Evolutionary conservation across 2,113 vertebrate genomes (phyloP).

Genomic region (Pangasianodon gigas): DNA sequence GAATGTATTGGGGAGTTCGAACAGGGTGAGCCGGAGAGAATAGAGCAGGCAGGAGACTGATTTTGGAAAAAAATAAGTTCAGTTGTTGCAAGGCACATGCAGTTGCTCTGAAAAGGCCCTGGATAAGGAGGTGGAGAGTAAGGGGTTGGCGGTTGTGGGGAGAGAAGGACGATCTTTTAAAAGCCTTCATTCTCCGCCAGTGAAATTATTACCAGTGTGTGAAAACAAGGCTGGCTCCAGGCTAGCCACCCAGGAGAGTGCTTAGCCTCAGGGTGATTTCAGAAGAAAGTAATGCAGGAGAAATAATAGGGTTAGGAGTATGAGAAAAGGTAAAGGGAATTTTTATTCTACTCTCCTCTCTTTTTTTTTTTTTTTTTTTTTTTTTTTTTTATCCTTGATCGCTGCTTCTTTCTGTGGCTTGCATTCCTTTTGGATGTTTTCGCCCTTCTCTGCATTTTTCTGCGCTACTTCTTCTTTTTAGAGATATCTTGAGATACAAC

Average conservation of each 20-base stretch:
- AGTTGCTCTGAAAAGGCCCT: conserved; percentile 36
- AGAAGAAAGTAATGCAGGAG: conserved; percentile 71
- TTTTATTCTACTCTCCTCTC: conserved; percentile 57
- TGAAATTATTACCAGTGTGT: conserved; percentile 72
- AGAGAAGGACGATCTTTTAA: conserved; percentile 68
- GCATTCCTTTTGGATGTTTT: conserved; percentile 42
- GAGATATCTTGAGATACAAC: conserved; percentile 26
- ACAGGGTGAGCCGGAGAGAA: conserved; percentile 34
- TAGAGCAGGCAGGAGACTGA: neutral
- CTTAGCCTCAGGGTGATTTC: conserved; percentile 73
- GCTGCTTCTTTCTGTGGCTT: conserved; percentile 45
- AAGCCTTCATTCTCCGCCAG: conserved; percentile 68
- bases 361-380: conserved; percentile 7
- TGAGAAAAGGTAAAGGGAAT: conserved; percentile 64
- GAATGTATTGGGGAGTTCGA: conserved; percentile 24
- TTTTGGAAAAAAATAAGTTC: conserved; percentile 22
- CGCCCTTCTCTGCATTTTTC: conserved; percentile 42
- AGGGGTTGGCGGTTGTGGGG: conserved; percentile 31
- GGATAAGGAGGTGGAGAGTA: conserved; percentile 39
- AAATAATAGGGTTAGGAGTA: conserved; percentile 70
- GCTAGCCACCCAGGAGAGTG: conserved; percentile 77
- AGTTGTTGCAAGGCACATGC: conserved; percentile 38
- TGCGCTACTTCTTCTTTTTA: conserved; percentile 3
- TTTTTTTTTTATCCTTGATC: conserved; percentile 8
- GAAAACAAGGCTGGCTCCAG: conserved; percentile 72